Conservation (phyloP, 1,140 invertebrate species). For the Drosophila melanica region DNA sequence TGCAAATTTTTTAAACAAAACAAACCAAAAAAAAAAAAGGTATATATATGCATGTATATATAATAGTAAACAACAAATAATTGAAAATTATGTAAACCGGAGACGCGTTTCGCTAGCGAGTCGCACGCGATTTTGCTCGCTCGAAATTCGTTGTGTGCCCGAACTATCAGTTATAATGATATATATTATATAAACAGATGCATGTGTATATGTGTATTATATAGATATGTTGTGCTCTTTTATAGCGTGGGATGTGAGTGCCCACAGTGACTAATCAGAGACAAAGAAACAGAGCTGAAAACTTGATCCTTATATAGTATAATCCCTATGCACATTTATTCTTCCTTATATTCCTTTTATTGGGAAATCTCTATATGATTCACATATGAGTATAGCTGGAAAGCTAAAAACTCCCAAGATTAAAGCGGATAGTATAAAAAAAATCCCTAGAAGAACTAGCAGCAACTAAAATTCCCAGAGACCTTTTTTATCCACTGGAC, state of each 20-base stretch:
- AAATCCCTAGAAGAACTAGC: no score
- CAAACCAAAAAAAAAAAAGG: slow-evolving; percentile 9
- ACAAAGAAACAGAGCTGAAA: background rate
- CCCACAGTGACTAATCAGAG: slow-evolving; percentile 1
- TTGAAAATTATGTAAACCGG: slow-evolving; percentile 16
- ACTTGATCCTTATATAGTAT: background rate
- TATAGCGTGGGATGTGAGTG: background rate
- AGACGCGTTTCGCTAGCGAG: slow-evolving; percentile 33
- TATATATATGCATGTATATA: background rate
- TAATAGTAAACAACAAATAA: slow-evolving; percentile 20
- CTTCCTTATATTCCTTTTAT: no score
- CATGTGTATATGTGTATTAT: background rate
- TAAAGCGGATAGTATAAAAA: no score
- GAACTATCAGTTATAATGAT: slow-evolving; percentile 1
- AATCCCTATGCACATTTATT: background rate
- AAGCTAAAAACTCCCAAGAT: no score
- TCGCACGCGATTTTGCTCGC: slow-evolving; percentile 13
- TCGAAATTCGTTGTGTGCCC: background rate
- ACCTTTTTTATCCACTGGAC: no score
- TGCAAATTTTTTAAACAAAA: slow-evolving; percentile 41
- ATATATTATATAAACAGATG: background rate
- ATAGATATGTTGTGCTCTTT: background rate
- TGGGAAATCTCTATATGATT: no score
- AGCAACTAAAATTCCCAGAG: no score
- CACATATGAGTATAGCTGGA: no score